Base-by-base conservation (phyloP, 2,888 invertebrate species). In the Chelonus formosanus region DNA sequence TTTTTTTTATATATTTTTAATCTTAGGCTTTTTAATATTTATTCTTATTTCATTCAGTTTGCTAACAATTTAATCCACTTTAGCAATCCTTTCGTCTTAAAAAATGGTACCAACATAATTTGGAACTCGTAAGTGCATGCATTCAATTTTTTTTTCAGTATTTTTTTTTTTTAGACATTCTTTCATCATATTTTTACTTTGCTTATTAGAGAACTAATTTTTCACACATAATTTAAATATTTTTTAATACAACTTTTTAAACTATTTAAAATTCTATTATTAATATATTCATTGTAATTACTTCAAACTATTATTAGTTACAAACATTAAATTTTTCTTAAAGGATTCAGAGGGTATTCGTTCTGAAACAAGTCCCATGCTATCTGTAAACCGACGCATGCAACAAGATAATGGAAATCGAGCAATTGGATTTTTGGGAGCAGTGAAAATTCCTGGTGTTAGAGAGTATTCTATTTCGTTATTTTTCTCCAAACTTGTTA, bases 401-500 rank as follows among this genome's bases (percentile, higher is more conserved):
- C 70, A 73, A 5, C 68, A 70, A 65, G 67, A 65, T 59, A 63
- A 67, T 20, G 68, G 75, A 76, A 85, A 87, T 62, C 85, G 84
- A 74, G 92, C 95, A 3, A 90, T 96, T 70, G 91, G 93, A 40
- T 91, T 95, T 75, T 71, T 88, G 0, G 90, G 89, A 67, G 97
- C 97, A 40, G 85, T 95, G 1, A 85, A 86, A 75, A 96, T 97
- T 78, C 97, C 97, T 0, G 97, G 97, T 40, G 98, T 98, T 2
- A 74, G 96, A 3, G 97, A 97, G 86, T 98, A 93, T 86, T 95
- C 97, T 0, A 83, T 97, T 52, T 95, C 95, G 52, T 88, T 98
- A 48, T 98, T 98, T 85, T 98, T 98, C 85, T 94, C 97, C 8
- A 98, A 98, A 85, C 88, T 98, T 47, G 97, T 98, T 78, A 95